A percentile compares a stretch with the other conserved stretches of the same genome.
Evolutionary conservation across 1,140 invertebrate species (phyloP).

Genomic region (Forficula auricularia): DNA sequence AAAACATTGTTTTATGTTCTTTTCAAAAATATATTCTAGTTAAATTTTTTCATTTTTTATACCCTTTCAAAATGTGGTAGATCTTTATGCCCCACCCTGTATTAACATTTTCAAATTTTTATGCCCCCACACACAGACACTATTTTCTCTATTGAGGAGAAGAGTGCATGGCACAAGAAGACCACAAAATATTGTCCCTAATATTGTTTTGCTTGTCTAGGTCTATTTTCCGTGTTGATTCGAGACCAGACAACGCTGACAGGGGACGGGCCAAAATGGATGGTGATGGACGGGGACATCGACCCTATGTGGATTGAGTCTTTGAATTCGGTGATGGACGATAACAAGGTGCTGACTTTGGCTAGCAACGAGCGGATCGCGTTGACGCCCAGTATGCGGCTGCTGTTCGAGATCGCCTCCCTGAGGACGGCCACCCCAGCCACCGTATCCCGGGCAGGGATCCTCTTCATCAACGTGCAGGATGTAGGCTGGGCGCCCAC

Average conservation of each 20-base stretch:
- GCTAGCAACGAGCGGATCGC: slow-evolving; percentile 90
- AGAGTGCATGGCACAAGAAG: neutral
- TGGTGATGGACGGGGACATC: slow-evolving; percentile 89
- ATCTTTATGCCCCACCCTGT: too few relatives aligned
- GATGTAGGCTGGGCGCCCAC: slow-evolving; percentile 95
- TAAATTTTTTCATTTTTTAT: too few relatives aligned
- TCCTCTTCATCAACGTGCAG: slow-evolving; percentile 77
- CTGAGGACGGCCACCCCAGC: slow-evolving; percentile 85
- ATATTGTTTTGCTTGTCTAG: slow-evolving; percentile 19
- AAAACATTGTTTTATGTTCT: too few relatives aligned
- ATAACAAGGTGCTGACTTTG: slow-evolving; percentile 74
- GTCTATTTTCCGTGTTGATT: slow-evolving; percentile 81
- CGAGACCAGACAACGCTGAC: slow-evolving; percentile 77
- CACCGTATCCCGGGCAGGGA: slow-evolving; percentile 83
- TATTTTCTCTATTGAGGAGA: too few relatives aligned
- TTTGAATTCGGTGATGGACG: slow-evolving; percentile 73
- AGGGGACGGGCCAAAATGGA: slow-evolving; percentile 82
- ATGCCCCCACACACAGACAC: too few relatives aligned
- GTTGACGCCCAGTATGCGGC: slow-evolving; percentile 71
- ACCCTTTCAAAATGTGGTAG: too few relatives aligned
- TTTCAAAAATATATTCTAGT: too few relatives aligned
- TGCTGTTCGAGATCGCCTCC: slow-evolving; percentile 89
- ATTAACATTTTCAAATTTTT: too few relatives aligned
- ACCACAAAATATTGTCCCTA: neutral
- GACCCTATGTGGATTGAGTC: slow-evolving; percentile 97